Evolutionary conservation across 2,113 vertebrate species (phyloP).

Genomic region (Odocoileus hemionus): DNA sequence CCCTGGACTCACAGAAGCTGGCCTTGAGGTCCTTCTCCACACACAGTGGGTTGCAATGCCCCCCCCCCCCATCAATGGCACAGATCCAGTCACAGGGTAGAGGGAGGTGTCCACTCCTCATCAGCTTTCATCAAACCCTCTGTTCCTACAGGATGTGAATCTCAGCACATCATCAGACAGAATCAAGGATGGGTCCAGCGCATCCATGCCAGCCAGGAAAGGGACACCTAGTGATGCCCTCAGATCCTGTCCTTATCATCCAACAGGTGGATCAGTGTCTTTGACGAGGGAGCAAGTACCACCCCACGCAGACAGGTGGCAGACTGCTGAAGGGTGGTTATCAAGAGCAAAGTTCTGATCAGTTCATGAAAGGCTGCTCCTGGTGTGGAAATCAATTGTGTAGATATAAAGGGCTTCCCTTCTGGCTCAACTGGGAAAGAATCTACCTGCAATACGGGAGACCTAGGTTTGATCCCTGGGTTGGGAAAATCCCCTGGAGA

Average conservation of each 20-base stretch:
- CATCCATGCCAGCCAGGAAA: background rate
- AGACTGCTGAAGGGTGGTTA: fast-evolving
- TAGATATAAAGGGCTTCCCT: background rate
- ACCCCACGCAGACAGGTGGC: background rate
- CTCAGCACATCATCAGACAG: background rate
- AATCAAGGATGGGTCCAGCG: too few relatives aligned
- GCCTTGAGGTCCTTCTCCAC: background rate
- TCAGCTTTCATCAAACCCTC: too few relatives aligned
- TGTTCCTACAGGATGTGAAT: too few relatives aligned
- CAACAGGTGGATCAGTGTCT: fast-evolving
- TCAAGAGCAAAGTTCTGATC: too few relatives aligned
- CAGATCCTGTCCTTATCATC: too few relatives aligned
- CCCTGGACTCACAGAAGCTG: fast-evolving
- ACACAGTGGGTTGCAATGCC: fast-evolving
- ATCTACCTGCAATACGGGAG: fast-evolving
- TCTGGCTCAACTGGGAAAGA: background rate
- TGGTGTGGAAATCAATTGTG: background rate
- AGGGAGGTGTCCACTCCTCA: fast-evolving
- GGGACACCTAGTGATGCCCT: fast-evolving
- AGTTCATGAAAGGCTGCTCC: fast-evolving
- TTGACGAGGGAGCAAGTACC: fast-evolving
- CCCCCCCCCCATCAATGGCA: too few relatives aligned
- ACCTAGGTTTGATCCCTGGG: background rate
- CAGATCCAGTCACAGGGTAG: background rate
- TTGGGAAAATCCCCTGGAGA: background rate